Percentiles rank a stretch among this genome's conserved stretches.
Conservation (phyloP, 1,140 invertebrate genomes). For the Reticulitermes speratus region DNA sequence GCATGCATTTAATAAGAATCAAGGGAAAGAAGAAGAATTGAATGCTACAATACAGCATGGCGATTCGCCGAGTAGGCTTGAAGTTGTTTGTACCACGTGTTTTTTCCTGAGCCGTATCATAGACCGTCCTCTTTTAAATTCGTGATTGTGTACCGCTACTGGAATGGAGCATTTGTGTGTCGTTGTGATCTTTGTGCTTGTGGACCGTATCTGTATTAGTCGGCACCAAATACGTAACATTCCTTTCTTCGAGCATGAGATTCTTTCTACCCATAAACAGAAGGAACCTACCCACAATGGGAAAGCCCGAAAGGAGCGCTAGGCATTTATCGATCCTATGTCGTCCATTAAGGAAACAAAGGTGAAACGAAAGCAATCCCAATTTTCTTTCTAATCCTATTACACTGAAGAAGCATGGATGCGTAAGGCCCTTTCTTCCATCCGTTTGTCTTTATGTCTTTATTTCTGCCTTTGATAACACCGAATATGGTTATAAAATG, state of each 20-base stretch:
- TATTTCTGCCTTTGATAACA: too few relatives aligned
- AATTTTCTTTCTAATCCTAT: background rate
- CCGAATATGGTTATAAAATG: too few relatives aligned
- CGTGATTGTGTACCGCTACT: too few relatives aligned
- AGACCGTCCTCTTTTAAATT: too few relatives aligned
- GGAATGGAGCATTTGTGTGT: background rate
- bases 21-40: too few relatives aligned
- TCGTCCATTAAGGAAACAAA: background rate
- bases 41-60: too few relatives aligned
- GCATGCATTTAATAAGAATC: too few relatives aligned
- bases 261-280: slow-evolving; percentile 3
- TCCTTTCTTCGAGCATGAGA: background rate
- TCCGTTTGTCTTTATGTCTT: background rate
- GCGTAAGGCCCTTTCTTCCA: background rate
- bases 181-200: background rate
- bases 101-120: too few relatives aligned
- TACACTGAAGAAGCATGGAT: background rate
- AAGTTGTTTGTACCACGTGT: too few relatives aligned
- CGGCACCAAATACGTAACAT: background rate
- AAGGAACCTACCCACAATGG: background rate
- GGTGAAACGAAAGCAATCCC: background rate
- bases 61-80: too few relatives aligned
- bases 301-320: background rate
- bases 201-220: background rate
- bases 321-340: background rate